Evolutionary conservation across 2,113 vertebrate genomes (phyloP).

Genomic region (Desmodus rotundus): DNA sequence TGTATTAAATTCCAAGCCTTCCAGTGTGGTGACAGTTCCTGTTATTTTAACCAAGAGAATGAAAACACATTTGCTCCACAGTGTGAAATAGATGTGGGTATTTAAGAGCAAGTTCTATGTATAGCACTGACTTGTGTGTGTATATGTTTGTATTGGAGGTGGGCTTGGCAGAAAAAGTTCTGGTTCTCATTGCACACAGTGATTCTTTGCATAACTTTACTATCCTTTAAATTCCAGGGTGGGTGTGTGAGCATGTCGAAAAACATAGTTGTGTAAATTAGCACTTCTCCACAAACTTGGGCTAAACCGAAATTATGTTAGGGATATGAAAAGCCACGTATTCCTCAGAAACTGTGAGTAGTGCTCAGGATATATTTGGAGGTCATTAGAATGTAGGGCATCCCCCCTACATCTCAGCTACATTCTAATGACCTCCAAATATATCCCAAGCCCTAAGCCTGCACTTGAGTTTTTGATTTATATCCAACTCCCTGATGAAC

Average conservation of each 20-base stretch:
- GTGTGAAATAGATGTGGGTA: constrained; percentile 3
- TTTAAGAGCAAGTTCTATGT: constrained; percentile 33
- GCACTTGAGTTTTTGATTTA: background rate
- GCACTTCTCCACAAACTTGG: background rate
- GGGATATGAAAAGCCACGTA: background rate
- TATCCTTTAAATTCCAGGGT: constrained; percentile 50
- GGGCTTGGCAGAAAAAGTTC: constrained; percentile 13
- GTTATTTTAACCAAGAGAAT: constrained; percentile 53
- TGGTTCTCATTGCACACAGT: background rate
- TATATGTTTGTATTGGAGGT: constrained; percentile 35
- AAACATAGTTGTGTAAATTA: constrained; percentile 36
- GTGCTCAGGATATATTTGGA: background rate
- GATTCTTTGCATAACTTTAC: constrained; percentile 61
- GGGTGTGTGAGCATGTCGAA: constrained; percentile 18
- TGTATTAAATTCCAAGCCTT: constrained; percentile 41
- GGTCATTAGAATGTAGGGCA: background rate
- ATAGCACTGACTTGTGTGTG: background rate
- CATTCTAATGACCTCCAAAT: background rate
- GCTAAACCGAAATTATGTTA: background rate
- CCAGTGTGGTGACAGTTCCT: constrained; percentile 38
- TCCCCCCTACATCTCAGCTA: background rate
- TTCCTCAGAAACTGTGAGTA: background rate
- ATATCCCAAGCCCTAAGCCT: background rate
- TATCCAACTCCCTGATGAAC: background rate
- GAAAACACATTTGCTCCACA: constrained; percentile 33